A percentile compares a stretch with the other conserved stretches of the same genome.
These are phyloP conservation scores for Silurus meridionalis DNA, from an alignment of 2,113 vertebrate species.

Conservation along the genomic window DNA sequence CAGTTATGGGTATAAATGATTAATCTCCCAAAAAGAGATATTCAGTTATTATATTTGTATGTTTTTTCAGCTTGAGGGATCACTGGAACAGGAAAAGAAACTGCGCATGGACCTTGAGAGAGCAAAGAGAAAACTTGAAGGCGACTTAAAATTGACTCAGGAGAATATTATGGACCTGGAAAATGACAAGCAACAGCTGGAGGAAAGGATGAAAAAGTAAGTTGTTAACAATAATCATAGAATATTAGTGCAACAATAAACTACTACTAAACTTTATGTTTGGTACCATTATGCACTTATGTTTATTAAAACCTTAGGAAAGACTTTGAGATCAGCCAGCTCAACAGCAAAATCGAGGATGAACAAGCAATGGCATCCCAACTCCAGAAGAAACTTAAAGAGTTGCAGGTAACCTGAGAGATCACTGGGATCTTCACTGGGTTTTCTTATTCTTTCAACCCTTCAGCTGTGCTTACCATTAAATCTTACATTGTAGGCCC, in stretches of 20 bases:
- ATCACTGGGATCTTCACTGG: not conserved
- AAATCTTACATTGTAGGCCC: not conserved
- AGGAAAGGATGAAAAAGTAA: no score
- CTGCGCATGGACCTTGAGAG: no score
- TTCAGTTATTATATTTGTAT: constrained; percentile 67
- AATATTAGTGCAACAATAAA: not conserved
- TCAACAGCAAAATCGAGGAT: constrained; percentile 76
- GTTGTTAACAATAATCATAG: no score
- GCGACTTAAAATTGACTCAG: no score
- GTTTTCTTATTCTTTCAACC: not conserved
- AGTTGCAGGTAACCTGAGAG: constrained; percentile 58
- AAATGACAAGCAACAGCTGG: no score
- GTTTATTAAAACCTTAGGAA: constrained; percentile 68
- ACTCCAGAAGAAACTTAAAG: constrained; percentile 88
- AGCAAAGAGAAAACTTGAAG: no score
- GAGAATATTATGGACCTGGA: no score
- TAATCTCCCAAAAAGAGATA: not conserved
- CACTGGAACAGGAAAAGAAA: no score
- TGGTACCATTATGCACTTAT: not conserved
- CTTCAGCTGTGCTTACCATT: not conserved
- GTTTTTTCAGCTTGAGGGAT: no score
- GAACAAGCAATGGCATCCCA: constrained; percentile 79
- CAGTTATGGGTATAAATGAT: not conserved
- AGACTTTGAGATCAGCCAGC: constrained; percentile 73
- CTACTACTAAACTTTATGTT: not conserved